Base-by-base conservation (phyloP, 2,797 vertebrate species). In the Myotis myotis region DNA sequence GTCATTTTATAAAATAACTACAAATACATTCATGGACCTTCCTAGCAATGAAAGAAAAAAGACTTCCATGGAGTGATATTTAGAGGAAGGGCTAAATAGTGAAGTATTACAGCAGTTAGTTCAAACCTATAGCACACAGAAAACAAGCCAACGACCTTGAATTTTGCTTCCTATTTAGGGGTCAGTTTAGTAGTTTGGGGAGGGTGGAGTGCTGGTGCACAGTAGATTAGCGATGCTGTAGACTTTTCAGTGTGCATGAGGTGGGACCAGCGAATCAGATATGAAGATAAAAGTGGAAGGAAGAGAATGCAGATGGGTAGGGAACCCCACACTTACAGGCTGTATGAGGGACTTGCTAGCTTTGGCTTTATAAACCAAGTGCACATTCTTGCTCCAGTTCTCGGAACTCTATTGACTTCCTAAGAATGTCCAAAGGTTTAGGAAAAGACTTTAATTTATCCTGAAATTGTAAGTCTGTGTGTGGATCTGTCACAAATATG, bases 61-160 rank as follows among this genome's bases (percentile, higher is more conserved):
- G 80, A 51, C n/a, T 79, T 51, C 44, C 89, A n/a, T 28, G 49
- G 30, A 66, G 3, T 41, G 28, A 20, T 57, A 53, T 47, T 51
- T n/a, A 5, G 71, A 53, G 70, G 57, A 68, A 44, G 71, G 82
- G 64, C 87, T 82, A 81, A 96, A 93, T 81, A 92, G 41, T 55
- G 33, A 83, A 60, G 0, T 0, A 72, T 83, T 12, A 53, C 9
- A 64, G 38, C 36, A n/a, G 11, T 55, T 36, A 57, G 41, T 53
- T 51, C 72, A 81, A 25, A 49, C 53, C 60, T 70, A 5, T n/a
- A n/a, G 44, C 6, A 70, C 36, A 23, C 22, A n/a, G 76, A 85
- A 72, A 85, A 44, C 19, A 55, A 91, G 53, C 17, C 76, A 76
- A 30, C 8, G 16, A 47, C 33, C 78, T 66, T 81, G 75, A 74